phyloP scores from a whole-genome alignment of 2,888 invertebrate species.

The Nasonovia ribisnigri region DNA sequence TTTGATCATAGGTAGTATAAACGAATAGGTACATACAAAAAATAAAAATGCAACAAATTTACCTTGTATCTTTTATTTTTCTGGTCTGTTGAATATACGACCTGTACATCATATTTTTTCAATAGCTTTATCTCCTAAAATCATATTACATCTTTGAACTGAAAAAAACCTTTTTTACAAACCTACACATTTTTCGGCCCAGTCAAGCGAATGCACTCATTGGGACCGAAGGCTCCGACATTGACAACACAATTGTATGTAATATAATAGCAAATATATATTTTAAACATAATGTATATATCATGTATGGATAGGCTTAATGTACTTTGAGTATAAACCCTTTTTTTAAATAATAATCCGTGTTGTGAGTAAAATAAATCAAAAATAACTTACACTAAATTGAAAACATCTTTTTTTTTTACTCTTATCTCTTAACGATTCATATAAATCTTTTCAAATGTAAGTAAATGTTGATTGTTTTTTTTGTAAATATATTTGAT shows the following conservation, averaged over 20 bases:
- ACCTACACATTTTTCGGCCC: neutral
- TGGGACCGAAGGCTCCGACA: neutral
- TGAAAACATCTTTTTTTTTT: slow-evolving; percentile 13
- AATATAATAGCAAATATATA: neutral
- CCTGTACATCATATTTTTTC: neutral
- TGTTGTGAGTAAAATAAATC: slow-evolving; percentile 15
- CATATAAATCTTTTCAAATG: neutral
- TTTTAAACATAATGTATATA: neutral
- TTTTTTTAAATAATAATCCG: slow-evolving; percentile 36
- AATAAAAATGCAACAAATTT: slow-evolving; percentile 1
- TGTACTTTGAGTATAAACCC: neutral
- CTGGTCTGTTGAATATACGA: slow-evolving; percentile 15
- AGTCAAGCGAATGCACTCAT: slow-evolving; percentile 47
- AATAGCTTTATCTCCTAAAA: slow-evolving; percentile 35
- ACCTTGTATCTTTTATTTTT: slow-evolving; percentile 36
- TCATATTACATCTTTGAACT: slow-evolving; percentile 8
- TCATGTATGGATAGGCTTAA: neutral
- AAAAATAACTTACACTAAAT: neutral
- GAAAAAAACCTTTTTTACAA: slow-evolving; percentile 31
- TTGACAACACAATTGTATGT: slow-evolving; percentile 36
- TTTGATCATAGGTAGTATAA: neutral
- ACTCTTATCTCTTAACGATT: neutral
- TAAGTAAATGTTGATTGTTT: neutral
- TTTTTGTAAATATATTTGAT: neutral
- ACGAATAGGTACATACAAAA: neutral